Evolutionary conservation across 1,140 invertebrate species (phyloP), one percentile per base, ranked within the genome.

Genomic region (Chionoecetes opilio): DNA sequence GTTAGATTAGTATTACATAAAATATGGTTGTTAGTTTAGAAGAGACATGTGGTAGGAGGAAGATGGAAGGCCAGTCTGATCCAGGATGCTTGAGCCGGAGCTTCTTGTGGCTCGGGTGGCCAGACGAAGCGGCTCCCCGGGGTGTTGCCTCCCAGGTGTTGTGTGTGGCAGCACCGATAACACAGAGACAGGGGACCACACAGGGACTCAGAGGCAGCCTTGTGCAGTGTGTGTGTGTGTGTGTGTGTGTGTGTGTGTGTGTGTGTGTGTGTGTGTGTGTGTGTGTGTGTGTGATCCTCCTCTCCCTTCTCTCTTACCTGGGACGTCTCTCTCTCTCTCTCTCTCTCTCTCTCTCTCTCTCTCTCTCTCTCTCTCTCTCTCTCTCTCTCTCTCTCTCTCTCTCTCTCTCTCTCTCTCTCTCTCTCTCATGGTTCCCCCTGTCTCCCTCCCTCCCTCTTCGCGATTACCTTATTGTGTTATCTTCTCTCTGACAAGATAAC

Each of bases 161-260:
- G 63, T 17, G 11, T 75, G 63, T n/a, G 63, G 63, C 63, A 2
- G 63, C 21, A 3, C 6, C 63, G 63, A 75, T 75, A 75, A 75
- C 63, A 75, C 11, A n/a, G 11, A n/a, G 63, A 75, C 63, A 75
- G 63, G 63, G n/a, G 46, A 53, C 46, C 46, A 14, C 46, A 53
- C 11, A 6, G 63, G 63, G 63, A 75, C 21, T 53, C 63, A 75
- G 63, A 17, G 63, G 63, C 46, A 2, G 63, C 63, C 21, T 75
- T 75, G 63, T 75, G 63, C 63, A 2, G 63, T n/a, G 63, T 75
- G 63, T 75, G 63, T 75, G 63, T 75, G 63, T 75, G 63, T 75
- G 63, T 75, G 63, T 75, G 63, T 75, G 63, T 75, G 63, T 75
- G 63, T 75, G 63, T 75, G 63, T 75, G 63, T 75, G 63, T 75